Evolutionary conservation across 2,888 invertebrate genomes (phyloP), one percentile per base, ranked within the genome.

Genomic region (Caenorhabditis auriculariae): DNA sequence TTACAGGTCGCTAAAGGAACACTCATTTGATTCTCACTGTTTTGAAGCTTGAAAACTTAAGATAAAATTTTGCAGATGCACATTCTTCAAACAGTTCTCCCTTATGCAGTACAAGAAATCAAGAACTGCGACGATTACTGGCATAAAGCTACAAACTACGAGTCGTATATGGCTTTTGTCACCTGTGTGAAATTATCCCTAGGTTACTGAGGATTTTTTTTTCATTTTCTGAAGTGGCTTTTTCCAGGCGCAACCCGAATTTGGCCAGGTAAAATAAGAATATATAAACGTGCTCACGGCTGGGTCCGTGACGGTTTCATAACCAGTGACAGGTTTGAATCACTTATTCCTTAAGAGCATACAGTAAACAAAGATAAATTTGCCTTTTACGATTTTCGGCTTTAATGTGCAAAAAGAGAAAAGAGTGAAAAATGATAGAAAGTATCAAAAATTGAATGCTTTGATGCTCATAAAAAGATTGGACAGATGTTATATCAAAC

Each of bases 141-240:
- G 77, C 73, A 69, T 44, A 63, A 69, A 23, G 75, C 66, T 4
- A 72, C 59, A 1, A 66, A 60, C 39, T 78, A 78, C 59, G 75
- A 76, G 46, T 69, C 72, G 9, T 78, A 78, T 59, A 78, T 78
- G 77, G 74, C 69, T 26, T 78, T 67, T 55, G 78, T 78, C 19
- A 69, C 71, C 26, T 78, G 78, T 55, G 67, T 69, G 44, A 78
- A 78, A 55, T 42, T 75, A 44, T 59, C 64, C n/a, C 49, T 75
- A 7, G 77, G 76, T 62, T 58, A 57, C 29, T 52, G 45, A 29
- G 37, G 28, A 19, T 17, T 15, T 2, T 50, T 32, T 32, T 27
- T 32, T 27, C n/a, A 21, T 21, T 6, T 19, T 21, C 39, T 35
- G 9, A 56, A 4, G 27, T 17, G 26, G 39, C 15, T 15, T 19